These are phyloP conservation scores for Gobio gobio DNA, from an alignment of 2,113 vertebrate genomes.

Conservation along the genomic window DNA sequence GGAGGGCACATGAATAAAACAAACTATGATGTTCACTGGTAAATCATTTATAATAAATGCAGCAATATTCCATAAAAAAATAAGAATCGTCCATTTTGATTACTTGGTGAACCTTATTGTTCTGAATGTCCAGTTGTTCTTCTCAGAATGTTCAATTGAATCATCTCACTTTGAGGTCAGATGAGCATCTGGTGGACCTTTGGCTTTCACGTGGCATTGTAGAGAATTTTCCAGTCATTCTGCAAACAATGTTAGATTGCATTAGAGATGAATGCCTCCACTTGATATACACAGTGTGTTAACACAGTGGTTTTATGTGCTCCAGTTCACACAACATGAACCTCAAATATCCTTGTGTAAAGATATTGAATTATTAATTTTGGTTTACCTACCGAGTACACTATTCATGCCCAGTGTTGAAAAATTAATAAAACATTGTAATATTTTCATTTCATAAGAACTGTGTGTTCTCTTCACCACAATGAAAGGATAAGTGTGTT, in stretches of 20 bases:
- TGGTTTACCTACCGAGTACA: not conserved
- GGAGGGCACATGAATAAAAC: too few relatives aligned
- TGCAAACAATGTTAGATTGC: slow-evolving; percentile 11
- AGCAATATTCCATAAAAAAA: too few relatives aligned
- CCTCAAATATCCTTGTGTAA: slow-evolving; percentile 4
- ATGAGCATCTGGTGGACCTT: slow-evolving; percentile 28
- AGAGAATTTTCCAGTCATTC: not conserved
- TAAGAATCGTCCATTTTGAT: too few relatives aligned
- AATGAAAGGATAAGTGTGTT: not conserved
- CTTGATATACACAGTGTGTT: not conserved
- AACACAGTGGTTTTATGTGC: slow-evolving; percentile 22
- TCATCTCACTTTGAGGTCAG: slow-evolving; percentile 36
- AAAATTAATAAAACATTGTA: slow-evolving; percentile 9
- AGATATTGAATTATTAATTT: not conserved
- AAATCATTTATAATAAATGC: too few relatives aligned
- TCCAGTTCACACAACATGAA: slow-evolving; percentile 17
- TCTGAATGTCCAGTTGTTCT: slow-evolving; percentile 28
- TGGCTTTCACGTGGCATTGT: slow-evolving; percentile 4
- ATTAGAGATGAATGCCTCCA: slow-evolving; percentile 9
- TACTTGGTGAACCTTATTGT: not conserved
- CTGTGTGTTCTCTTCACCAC: not conserved
- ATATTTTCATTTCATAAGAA: slow-evolving; percentile 28
- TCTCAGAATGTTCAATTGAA: slow-evolving; percentile 17
- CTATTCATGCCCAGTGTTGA: not conserved
- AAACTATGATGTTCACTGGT: too few relatives aligned